A percentile compares a stretch with the other conserved stretches of the same genome.
Evolutionary conservation across 2,888 invertebrate genomes (phyloP).

Genomic region (Macrosoma leucophasiata): DNA sequence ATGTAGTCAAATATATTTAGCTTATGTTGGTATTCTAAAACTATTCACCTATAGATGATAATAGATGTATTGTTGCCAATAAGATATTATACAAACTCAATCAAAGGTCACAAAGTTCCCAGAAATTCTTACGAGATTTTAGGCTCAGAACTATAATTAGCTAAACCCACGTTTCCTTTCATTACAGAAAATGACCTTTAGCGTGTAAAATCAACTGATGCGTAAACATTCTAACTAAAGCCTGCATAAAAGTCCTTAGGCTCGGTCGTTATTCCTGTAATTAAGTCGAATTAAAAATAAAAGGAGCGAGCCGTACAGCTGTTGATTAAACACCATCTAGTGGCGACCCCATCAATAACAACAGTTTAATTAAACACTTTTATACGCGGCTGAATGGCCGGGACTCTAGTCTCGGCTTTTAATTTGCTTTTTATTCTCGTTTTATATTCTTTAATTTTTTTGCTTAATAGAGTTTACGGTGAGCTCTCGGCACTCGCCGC

Average conservation of each 20-base stretch:
- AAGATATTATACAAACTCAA: too few species aligned
- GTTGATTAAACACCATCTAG: conserved; percentile 73
- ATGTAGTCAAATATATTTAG: too few species aligned
- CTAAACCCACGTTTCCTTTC: too few species aligned
- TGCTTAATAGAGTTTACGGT: conserved; percentile 48
- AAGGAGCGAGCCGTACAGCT: conserved; percentile 47
- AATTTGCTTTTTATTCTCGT: conserved; percentile 53
- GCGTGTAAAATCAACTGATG: conserved; percentile 11
- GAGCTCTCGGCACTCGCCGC: conserved; percentile 30
- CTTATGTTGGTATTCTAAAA: too few species aligned
- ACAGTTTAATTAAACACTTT: conserved; percentile 73
- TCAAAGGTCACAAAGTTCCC: too few species aligned
- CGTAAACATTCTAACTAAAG: conserved; percentile 39
- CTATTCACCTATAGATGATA: too few species aligned
- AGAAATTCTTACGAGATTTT: too few species aligned
- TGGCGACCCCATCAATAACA: conserved; percentile 71
- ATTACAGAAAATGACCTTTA: too few species aligned
- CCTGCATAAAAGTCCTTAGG: conserved; percentile 48
- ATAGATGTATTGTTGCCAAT: too few species aligned
- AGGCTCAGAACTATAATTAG: too few species aligned
- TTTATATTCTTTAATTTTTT: conserved; percentile 43
- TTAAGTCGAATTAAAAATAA: conserved; percentile 72
- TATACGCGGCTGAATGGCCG: conserved; percentile 61
- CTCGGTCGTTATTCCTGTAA: conserved; percentile 62
- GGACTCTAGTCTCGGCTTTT: conserved; percentile 52